Base-by-base conservation (phyloP, 1,140 invertebrate species). In the Diuraphis noxia region DNA sequence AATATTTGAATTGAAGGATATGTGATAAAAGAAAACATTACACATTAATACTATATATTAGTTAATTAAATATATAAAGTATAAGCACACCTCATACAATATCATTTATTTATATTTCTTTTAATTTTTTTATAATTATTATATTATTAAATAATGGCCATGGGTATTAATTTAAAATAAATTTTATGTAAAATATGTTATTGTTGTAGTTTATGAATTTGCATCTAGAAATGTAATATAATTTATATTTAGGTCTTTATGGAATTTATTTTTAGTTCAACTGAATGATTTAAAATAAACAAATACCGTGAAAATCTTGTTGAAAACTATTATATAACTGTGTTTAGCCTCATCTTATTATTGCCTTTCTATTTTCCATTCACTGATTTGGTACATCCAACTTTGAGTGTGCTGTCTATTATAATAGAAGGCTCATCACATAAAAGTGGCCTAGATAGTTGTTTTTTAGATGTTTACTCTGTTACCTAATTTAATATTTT, bases 331-430 rank as follows among this genome's bases (percentile, higher is more conserved):
- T 91, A 91, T 52, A 81, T 91, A 91, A 91, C 30, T 91, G 40
- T 88, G 30, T 79, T 91, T 91, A 82, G 89, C 77, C 34, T 91
- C 72, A 49, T 90, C 63, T 91, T 49, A 49, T 79, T 79, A 90
- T 81, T 81, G 43, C 63, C 89, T 91, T 91, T 91, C 72, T 81
- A 81, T 82, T 91, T 91, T 91, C 89, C 89, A 91, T 81, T 91
- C 89, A 91, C 89, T 91, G 89, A 91, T 91, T 91, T 91, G 89
- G 43, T 91, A 91, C 89, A 91, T 79, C 72, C 89, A 81, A 91
- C 89, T 91, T 91, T 49, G 23, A 91, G 43, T 81, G 77, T 91
- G 49, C 72, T 91, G 89, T 82, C 89, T 52, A 82, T 82, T 82
- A 91, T 79, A 77, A 79, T 43, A 79, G n/a, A 88, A 88, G 34